Percentiles rank a stretch among this genome's conserved stretches.
phyloP scores from a whole-genome alignment of 2,888 invertebrate genomes.

The Drosophila paracracens region DNA sequence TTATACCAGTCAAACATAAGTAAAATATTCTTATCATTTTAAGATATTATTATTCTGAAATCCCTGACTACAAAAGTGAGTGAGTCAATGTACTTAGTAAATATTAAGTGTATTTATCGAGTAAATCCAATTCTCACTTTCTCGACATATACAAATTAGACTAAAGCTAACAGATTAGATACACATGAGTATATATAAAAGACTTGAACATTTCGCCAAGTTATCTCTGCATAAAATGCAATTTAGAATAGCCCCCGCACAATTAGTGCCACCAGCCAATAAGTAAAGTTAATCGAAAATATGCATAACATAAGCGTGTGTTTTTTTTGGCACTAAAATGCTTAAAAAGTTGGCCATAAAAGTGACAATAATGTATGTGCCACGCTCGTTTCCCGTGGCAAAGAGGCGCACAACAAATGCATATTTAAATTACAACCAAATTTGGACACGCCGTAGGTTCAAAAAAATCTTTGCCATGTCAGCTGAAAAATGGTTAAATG shows the following conservation, averaged over 20 bases:
- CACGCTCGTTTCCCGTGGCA: slow-evolving; percentile 12
- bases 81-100: not conserved
- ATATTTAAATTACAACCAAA: slow-evolving; percentile 66
- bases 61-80: not conserved
- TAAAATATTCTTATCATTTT: not conserved
- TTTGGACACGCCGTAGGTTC: slow-evolving; percentile 59
- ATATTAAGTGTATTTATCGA: not conserved
- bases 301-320: not conserved
- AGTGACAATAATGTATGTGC: slow-evolving; percentile 22
- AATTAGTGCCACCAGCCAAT: not conserved
- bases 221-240: not conserved
- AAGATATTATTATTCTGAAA: too few species aligned
- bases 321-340: slow-evolving; percentile 6
- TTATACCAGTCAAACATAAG: not conserved
- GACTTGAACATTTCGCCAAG: not conserved
- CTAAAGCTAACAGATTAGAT: not conserved
- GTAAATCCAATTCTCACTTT: not conserved
- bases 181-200: not conserved
- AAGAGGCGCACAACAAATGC: slow-evolving; percentile 55
- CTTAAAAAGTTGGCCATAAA: slow-evolving; percentile 18
- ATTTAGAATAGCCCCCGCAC: not conserved
- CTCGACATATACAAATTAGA: not conserved
- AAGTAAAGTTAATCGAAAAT: not conserved
- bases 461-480: slow-evolving; percentile 52
- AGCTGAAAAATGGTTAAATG: slow-evolving; percentile 53